Percentiles rank a stretch among this genome's conserved stretches.
These are phyloP conservation scores for Muntiacus reevesi DNA, from an alignment of 2,113 vertebrate genomes.

Conservation along the genomic window DNA sequence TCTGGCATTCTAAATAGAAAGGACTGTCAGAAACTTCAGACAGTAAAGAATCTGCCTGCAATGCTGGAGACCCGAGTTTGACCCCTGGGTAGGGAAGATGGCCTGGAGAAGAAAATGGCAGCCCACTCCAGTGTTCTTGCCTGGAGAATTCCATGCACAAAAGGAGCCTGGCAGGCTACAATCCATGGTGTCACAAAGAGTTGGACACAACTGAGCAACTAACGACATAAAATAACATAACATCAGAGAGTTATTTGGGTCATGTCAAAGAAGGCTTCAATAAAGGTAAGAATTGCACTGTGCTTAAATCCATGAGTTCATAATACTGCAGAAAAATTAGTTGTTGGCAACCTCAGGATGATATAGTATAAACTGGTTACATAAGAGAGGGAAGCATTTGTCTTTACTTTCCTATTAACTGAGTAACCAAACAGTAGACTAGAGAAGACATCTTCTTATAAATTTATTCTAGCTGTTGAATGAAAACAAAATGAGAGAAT, in stretches of 20 bases:
- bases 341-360: neutral
- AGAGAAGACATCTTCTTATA: neutral
- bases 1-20: neutral
- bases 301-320: neutral
- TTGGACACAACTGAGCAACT: neutral
- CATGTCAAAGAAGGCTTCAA: neutral
- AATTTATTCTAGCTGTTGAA: neutral
- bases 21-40: neutral
- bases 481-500: neutral
- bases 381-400: neutral
- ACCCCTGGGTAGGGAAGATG: neutral
- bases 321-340: neutral
- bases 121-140: neutral
- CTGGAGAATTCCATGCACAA: neutral
- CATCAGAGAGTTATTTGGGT: neutral
- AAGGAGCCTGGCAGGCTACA: neutral
- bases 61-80: neutral
- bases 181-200: fast-evolving
- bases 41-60: neutral
- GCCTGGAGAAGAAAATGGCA: neutral
- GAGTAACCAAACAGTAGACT: neutral
- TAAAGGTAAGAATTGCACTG: neutral
- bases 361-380: neutral
- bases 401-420: neutral
- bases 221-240: neutral